Evolutionary conservation across 2,113 vertebrate genomes (phyloP).

Genomic region (Clarias gariepinus): DNA sequence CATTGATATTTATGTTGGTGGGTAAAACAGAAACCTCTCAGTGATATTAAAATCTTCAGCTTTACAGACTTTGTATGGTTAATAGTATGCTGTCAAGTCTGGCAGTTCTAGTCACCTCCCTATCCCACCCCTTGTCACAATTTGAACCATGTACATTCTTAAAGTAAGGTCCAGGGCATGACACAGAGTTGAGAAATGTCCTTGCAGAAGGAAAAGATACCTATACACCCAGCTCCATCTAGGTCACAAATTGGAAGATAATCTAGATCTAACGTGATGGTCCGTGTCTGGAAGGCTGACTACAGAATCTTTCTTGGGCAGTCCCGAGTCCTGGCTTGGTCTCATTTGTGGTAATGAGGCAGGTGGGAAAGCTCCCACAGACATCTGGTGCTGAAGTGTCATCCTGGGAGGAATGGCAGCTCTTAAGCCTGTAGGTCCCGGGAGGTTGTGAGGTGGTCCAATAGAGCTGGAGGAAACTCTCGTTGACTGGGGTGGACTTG

Average conservation of each 20-base stretch:
- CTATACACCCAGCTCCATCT: constrained; percentile 33
- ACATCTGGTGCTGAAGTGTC: constrained; percentile 77
- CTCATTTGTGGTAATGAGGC: constrained; percentile 58
- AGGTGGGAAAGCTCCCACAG: constrained; percentile 70
- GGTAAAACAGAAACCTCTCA: constrained; percentile 64
- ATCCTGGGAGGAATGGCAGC: constrained; percentile 69
- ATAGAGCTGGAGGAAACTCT: constrained; percentile 82
- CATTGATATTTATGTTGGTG: constrained; percentile 59
- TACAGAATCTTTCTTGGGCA: constrained; percentile 78
- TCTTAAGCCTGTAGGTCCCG: constrained; percentile 57
- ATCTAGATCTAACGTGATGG: constrained; percentile 81
- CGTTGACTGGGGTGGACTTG: constrained; percentile 77
- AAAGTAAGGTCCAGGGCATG: constrained; percentile 56
- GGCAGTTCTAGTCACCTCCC: constrained; percentile 10
- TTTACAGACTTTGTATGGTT: constrained; percentile 53
- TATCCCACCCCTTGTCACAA: constrained; percentile 19
- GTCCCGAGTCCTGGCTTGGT: constrained; percentile 70
- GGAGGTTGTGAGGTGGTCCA: constrained; percentile 62
- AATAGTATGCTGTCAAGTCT: constrained; percentile 39
- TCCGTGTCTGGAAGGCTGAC: constrained; percentile 82
- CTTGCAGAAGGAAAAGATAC: constrained; percentile 32
- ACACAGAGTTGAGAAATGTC: constrained; percentile 40
- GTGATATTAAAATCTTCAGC: constrained; percentile 52
- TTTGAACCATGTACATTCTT: constrained; percentile 67
- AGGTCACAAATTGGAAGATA: constrained; percentile 96